phyloP scores from a whole-genome alignment of 2,113 vertebrate species.

The Tautogolabrus adspersus region DNA sequence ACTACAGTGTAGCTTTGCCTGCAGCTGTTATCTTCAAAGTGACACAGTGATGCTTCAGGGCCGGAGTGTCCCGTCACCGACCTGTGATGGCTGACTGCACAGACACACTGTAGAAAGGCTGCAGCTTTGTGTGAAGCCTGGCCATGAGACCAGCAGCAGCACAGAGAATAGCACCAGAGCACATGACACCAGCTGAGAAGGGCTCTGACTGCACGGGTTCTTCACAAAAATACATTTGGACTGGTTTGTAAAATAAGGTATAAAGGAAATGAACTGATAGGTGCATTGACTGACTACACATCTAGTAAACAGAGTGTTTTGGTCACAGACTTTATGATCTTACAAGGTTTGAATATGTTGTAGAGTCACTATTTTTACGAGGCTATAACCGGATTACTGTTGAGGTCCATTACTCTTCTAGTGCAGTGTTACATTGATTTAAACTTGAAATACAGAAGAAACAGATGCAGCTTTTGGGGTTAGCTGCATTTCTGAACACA shows the following conservation, averaged over 20 bases:
- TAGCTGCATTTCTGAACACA: no score
- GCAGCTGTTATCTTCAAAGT: slow-evolving; percentile 78
- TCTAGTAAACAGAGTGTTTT: background rate
- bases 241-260: background rate
- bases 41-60: slow-evolving; percentile 64
- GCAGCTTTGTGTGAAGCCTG: slow-evolving; percentile 52
- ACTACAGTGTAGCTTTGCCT: slow-evolving; percentile 51
- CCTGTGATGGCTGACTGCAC: slow-evolving; percentile 53
- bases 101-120: slow-evolving; percentile 17
- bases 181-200: background rate
- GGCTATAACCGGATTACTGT: no score
- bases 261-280: background rate
- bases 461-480: no score
- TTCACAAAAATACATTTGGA: background rate
- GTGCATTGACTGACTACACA: background rate
- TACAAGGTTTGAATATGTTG: no score
- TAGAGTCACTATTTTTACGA: no score
- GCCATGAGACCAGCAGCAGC: slow-evolving; percentile 41
- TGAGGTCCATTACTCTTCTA: no score
- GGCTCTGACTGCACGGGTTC: background rate
- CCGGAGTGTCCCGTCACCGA: slow-evolving; percentile 43
- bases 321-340: background rate
- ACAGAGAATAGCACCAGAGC: slow-evolving; percentile 16
- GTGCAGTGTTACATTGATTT: no score
- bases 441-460: no score